Conservation (phyloP, 2,797 vertebrate species). For the Phataginus tricuspis region DNA sequence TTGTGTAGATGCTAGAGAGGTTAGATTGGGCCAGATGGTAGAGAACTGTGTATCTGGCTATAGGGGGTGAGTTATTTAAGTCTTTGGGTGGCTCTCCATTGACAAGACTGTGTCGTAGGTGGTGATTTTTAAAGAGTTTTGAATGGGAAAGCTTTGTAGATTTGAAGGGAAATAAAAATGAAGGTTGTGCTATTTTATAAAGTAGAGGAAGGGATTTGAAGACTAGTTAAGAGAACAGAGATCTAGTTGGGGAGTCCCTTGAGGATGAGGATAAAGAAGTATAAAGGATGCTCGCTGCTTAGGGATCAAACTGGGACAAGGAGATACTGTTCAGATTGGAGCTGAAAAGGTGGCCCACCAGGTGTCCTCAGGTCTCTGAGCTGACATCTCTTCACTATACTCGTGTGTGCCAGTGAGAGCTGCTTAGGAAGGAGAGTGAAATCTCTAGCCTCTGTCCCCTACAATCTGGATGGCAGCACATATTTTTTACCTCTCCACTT, state of each 20-base stretch:
- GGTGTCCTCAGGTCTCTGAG: not conserved
- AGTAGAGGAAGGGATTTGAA: not conserved
- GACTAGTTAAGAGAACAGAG: not conserved
- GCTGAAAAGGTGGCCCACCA: not conserved
- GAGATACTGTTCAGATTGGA: not conserved
- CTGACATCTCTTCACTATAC: not conserved
- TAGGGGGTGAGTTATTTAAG: not conserved
- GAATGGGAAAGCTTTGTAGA: not conserved
- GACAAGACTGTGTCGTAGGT: not conserved
- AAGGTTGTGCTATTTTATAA: not conserved
- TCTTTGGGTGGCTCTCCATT: not conserved
- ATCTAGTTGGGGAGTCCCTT: not conserved
- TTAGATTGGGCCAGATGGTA: not conserved
- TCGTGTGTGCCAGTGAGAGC: not conserved
- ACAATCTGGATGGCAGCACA: not conserved
- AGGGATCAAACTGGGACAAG: not conserved
- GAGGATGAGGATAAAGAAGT: not conserved
- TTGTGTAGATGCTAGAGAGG: not conserved
- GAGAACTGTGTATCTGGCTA: not conserved
- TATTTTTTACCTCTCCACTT: rapidly evolving
- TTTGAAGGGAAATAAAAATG: conserved; percentile 14
- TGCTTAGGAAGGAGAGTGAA: not conserved
- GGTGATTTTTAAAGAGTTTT: not conserved
- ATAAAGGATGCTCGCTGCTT: not conserved
- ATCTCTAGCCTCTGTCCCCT: not conserved